Percentiles rank a stretch among this genome's conserved stretches.
These are phyloP conservation scores for Loriculus beryllinus DNA, from an alignment of 2,797 vertebrate species.

Conservation along the genomic window DNA sequence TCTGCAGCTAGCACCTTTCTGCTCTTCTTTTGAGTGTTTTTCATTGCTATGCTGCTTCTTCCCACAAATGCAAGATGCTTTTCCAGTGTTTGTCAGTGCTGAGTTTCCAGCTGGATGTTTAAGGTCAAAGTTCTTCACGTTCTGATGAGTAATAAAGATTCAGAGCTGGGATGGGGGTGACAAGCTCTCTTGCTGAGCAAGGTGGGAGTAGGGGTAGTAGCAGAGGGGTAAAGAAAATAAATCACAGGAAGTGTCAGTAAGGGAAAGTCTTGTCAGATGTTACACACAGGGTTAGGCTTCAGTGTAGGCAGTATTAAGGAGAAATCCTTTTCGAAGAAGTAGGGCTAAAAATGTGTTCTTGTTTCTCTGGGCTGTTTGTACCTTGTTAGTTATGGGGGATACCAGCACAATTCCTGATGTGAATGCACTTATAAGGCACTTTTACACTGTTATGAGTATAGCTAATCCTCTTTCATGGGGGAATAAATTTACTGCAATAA, in stretches of 20 bases:
- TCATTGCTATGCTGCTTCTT: not conserved
- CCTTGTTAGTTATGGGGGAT: not conserved
- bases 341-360: not conserved
- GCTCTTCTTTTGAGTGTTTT: not conserved
- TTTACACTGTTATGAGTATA: not conserved
- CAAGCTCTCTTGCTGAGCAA: not conserved
- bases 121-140: constrained; percentile 20
- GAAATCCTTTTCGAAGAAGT: not conserved
- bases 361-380: not conserved
- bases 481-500: constrained; percentile 15
- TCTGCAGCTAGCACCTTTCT: not conserved
- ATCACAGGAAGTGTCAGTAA: not conserved
- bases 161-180: rapidly evolving
- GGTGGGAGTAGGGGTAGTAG: not conserved
- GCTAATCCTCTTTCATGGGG: constrained; percentile 46
- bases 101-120: not conserved
- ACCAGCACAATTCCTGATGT: not conserved
- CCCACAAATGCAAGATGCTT: not conserved
- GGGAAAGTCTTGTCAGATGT: not conserved
- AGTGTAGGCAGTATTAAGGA: not conserved
- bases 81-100: not conserved
- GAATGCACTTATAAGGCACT: constrained; percentile 11
- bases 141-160: not conserved
- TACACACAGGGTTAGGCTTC: not conserved
- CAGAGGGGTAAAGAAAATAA: not conserved